phyloP scores from a whole-genome alignment of 92 coral and sea anemone species.

The Epizoanthus illoricatus region DNA sequence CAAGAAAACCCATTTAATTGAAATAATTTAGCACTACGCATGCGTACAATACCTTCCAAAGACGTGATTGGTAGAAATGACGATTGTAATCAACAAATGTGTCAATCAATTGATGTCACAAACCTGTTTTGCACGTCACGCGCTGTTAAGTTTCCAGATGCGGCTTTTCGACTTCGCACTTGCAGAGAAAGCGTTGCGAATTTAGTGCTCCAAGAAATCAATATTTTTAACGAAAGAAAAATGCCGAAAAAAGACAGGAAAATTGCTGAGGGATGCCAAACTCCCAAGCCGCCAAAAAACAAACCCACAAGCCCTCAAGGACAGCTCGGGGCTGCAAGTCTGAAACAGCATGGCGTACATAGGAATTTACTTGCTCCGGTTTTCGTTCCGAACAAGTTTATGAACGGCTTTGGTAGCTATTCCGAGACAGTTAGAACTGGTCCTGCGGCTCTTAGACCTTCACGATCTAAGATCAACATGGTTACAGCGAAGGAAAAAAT shows the following conservation, averaged over 20 bases:
- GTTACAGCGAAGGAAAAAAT: slow-evolving; percentile 1
- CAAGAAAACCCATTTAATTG: no score
- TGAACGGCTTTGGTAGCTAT: slow-evolving; percentile 49
- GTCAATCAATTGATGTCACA: slow-evolving; percentile 15
- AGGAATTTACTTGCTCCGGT: slow-evolving; percentile 63
- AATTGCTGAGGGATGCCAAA: not conserved
- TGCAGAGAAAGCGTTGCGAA: not conserved
- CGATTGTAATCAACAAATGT: not conserved
- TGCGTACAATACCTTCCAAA: no score
- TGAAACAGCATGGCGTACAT: slow-evolving; percentile 1
- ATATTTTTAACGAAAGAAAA: not conserved
- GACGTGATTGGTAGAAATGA: no score
- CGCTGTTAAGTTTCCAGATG: not conserved
- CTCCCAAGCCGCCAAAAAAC: not conserved
- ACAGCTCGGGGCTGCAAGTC: slow-evolving; percentile 9
- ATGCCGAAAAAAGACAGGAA: not conserved
- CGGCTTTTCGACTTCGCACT: slow-evolving; percentile 2
- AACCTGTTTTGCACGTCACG: slow-evolving; percentile 6
- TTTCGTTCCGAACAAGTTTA: slow-evolving; percentile 68
- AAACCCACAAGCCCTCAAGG: not conserved
- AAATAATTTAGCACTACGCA: no score
- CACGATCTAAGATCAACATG: slow-evolving; percentile 24
- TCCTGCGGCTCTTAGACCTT: slow-evolving; percentile 33
- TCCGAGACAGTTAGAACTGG: slow-evolving; percentile 37
- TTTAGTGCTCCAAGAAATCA: not conserved